phyloP scores from a whole-genome alignment of 2,113 vertebrate species.

The Myrmophylax atrothorax region DNA sequence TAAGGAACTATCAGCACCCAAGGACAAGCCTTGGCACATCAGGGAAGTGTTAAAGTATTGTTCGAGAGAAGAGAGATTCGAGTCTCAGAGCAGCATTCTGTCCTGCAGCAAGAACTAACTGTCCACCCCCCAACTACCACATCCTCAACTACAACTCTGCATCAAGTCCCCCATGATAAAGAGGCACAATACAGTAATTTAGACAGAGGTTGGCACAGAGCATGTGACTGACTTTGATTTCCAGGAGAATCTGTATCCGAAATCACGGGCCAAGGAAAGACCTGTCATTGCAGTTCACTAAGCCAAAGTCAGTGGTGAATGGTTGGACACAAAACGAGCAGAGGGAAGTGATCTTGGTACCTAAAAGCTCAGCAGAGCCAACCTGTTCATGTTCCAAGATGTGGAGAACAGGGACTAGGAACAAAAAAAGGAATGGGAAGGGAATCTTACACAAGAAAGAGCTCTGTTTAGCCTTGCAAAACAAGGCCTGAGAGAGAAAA shows the following conservation, averaged over 20 bases:
- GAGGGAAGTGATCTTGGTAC: background rate
- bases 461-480: background rate
- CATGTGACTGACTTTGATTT: background rate
- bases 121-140: background rate
- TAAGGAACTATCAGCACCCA: background rate
- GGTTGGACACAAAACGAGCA: background rate
- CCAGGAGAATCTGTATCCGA: background rate
- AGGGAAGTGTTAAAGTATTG: background rate
- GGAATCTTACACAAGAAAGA: background rate
- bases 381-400: background rate
- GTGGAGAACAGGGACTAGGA: background rate
- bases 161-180: background rate
- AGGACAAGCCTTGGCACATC: background rate
- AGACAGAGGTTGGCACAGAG: background rate
- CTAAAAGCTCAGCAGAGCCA: background rate
- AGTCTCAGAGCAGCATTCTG: background rate
- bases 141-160: background rate
- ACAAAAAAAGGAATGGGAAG: background rate
- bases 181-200: background rate
- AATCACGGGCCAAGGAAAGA: background rate
- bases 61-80: background rate
- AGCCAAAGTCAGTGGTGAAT: background rate
- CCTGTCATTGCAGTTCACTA: background rate
- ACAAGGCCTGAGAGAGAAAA: background rate
- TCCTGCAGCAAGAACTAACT: background rate